Conservation (phyloP, 2,113 vertebrate species). For the Brachypteracias leptosomus region DNA sequence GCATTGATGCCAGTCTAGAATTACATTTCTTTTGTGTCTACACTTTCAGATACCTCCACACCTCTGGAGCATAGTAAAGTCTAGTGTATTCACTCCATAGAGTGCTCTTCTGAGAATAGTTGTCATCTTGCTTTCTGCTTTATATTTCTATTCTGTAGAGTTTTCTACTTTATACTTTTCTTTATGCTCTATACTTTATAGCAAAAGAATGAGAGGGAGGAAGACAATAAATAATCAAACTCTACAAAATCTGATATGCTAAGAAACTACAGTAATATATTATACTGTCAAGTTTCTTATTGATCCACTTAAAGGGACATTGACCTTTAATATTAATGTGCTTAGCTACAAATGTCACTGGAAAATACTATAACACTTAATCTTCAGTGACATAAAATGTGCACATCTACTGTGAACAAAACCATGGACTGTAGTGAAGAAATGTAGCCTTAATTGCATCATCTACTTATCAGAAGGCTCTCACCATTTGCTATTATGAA, state of each 20-base stretch:
- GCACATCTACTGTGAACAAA: neutral
- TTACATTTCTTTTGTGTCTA: neutral
- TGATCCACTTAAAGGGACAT: conserved; percentile 38
- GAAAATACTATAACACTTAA: conserved; percentile 29
- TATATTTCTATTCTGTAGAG: neutral
- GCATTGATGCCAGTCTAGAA: neutral
- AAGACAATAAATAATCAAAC: neutral
- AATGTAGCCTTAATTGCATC: conserved; percentile 15
- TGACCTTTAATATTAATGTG: conserved; percentile 48
- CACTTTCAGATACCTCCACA: neutral
- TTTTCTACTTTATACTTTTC: too few species aligned
- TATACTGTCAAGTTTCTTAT: neutral
- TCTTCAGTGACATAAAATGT: conserved; percentile 32
- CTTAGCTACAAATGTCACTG: conserved; percentile 40
- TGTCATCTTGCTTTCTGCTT: neutral
- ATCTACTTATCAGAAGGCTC: conserved; percentile 4
- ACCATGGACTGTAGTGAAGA: neutral
- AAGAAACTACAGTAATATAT: neutral
- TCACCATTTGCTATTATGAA: neutral
- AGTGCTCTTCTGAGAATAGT: neutral
- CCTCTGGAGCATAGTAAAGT: neutral
- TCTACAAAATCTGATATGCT: neutral
- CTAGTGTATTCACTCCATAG: neutral
- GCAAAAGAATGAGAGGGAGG: neutral
- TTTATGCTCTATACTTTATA: neutral